Base-by-base conservation (phyloP, 2,113 vertebrate species). In the Ophiodon elongatus region DNA sequence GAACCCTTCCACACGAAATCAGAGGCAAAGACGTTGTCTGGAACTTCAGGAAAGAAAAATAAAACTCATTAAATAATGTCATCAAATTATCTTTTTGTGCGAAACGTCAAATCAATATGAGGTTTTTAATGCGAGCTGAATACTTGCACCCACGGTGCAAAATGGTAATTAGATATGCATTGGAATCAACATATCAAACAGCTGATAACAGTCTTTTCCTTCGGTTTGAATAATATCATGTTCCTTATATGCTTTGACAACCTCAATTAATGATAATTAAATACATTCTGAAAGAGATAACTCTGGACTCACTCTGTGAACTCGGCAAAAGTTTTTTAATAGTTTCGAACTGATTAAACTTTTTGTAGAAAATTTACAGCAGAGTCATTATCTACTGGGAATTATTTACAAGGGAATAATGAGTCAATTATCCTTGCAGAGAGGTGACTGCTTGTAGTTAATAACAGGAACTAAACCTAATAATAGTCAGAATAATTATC, bases 1-100 rank as follows among this genome's bases (percentile, higher is more conserved):
- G 98, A 99, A 59, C 98, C 98, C 95, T 98, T 99, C 98, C 98
- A 99, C 95, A 97, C 94, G 25, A 98, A 99, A 89, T 97, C 96
- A 69, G 97, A 96, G 52, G 98, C 96, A 92, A 99, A 99, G 21
- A 99, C 96, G 67, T 99, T 95, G 85, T 98, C 97, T 41, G 98
- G 98, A 91, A 99, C 98, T 99, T 90, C 19, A 92, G 45, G 73
- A 69, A 73, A 70, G 81, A 78, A 15, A 54, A 39, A 29, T 14
- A 87, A 19, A 66, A 43, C 1, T 70, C 2, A 3, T 71, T 54
- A 73, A 72, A 56, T 25, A 13, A 56, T 1, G 52, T 4, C 52
- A 11, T 56, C 4, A 10, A n/a, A 56, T 56, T 56, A 56, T 9
- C 52, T 56, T n/a, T 10, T n/a, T 23, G 8, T 1, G 52, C 43